Evolutionary conservation across 2,888 invertebrate species (phyloP), one percentile per base, ranked within the genome.

Genomic region (Megastigmus dorsalis): DNA sequence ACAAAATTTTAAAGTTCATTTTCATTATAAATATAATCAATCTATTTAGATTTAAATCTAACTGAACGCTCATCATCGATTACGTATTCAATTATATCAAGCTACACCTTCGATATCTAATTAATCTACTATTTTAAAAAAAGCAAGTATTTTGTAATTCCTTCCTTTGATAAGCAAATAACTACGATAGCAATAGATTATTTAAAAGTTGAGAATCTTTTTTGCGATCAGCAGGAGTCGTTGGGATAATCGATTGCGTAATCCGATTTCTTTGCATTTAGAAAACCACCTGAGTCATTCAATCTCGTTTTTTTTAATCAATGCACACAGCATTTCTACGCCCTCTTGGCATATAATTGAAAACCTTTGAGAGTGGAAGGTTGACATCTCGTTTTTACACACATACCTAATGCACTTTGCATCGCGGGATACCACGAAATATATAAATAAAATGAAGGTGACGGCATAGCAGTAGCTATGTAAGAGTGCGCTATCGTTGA

Each of bases 221-320:
- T 60, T 69, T 69, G 50, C 48, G 18, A 38, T 38, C 48, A n/a
- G 26, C 30, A 26, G n/a, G n/a, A 20, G 38, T 18, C 6, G 30
- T 50, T 38, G 15, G 30, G 65, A 66, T 67, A 67, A 67, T 55
- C 57, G n/a, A 57, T 67, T 67, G 33, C 55, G n/a, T 18, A 67
- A 67, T 67, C 45, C 10, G 20, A 45, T 67, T 67, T 45, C 41
- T 28, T 55, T 33, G 57, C 55, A 55, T 57, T n/a, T 67, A 45
- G 36, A 26, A 57, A 67, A 67, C 33, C 55, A 30, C 55, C 23
- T 33, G 33, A 67, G 54, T 67, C 54, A 66, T 66, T 66, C 55
- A 45, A 57, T 67, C 55, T 15, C 3, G 57, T 67, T 67, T 57
- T 67, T 67, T 57, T 57, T 55, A 67, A 67, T 67, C 45, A 67